Evolutionary conservation across 1,140 invertebrate genomes (phyloP).

Genomic region (Drosophila sp.): DNA sequence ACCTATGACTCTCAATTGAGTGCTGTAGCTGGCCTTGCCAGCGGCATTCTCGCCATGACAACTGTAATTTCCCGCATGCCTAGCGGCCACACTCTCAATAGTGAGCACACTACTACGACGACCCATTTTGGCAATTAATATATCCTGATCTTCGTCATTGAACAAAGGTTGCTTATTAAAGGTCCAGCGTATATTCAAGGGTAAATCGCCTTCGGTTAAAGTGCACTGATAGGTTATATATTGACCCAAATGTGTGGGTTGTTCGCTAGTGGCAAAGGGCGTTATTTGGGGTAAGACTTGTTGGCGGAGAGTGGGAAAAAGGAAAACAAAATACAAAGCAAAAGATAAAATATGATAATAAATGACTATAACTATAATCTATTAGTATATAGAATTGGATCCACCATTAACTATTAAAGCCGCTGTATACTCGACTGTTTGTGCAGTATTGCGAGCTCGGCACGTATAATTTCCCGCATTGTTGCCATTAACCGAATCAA

Average conservation of each 20-base stretch:
- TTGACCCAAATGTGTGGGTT: conserved; percentile 86
- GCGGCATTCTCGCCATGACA: conserved; percentile 90
- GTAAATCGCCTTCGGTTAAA: conserved; percentile 90
- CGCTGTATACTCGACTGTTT: conserved; percentile 87
- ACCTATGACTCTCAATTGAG: conserved; percentile 84
- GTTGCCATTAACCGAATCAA: conserved; percentile 88
- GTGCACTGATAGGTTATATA: conserved; percentile 86
- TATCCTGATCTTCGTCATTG: conserved; percentile 82
- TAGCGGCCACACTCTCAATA: conserved; percentile 88
- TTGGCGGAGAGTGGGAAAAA: conserved; percentile 20
- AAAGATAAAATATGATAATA: conserved; percentile 26
- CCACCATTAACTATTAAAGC: conserved; percentile 90
- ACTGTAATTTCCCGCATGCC: conserved; percentile 88
- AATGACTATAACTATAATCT: conserved; percentile 29
- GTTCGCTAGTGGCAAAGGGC: conserved; percentile 86
- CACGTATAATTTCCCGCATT: conserved; percentile 92
- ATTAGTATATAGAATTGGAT: conserved; percentile 31
- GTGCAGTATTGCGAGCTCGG: conserved; percentile 89
- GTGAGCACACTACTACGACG: conserved; percentile 87
- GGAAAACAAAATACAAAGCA: conserved; percentile 10
- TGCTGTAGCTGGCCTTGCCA: conserved; percentile 85
- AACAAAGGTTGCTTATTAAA: conserved; percentile 86
- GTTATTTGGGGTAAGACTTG: conserved; percentile 87
- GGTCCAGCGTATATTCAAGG: conserved; percentile 91
- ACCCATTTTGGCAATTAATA: conserved; percentile 83